phyloP scores from a whole-genome alignment of 2,797 vertebrate species.

The Neosalanx taihuensis region DNA sequence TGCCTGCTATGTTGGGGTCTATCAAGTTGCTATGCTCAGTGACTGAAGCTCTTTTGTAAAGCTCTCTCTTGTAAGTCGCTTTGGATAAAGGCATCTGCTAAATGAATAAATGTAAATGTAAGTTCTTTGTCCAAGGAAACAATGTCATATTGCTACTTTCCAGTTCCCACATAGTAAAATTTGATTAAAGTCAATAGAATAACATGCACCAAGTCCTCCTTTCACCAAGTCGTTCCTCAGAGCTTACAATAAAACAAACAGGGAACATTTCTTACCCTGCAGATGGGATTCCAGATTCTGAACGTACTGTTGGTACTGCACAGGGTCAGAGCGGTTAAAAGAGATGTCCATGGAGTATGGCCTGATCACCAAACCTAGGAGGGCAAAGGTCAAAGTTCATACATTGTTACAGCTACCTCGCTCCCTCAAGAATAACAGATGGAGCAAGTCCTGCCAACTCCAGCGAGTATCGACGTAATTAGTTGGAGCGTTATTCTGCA shows the following conservation, averaged over 20 bases:
- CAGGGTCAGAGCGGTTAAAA: slow-evolving; percentile 70
- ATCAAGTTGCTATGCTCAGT: too few relatives aligned
- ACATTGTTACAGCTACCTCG: not conserved
- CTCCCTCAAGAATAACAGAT: not conserved
- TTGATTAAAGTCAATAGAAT: too few relatives aligned
- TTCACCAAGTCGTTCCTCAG: not conserved
- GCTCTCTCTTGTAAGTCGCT: too few relatives aligned
- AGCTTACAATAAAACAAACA: not conserved
- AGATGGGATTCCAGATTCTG: slow-evolving; percentile 78
- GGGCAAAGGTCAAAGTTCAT: slow-evolving; percentile 33
- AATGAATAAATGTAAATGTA: too few relatives aligned
- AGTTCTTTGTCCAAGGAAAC: too few relatives aligned
- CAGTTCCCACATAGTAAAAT: too few relatives aligned
- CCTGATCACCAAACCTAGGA: slow-evolving; percentile 85
- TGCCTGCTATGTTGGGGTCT: too few relatives aligned
- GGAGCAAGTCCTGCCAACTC: not conserved
- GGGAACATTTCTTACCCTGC: slow-evolving; percentile 73
- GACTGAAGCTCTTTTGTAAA: too few relatives aligned
- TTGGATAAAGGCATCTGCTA: too few relatives aligned
- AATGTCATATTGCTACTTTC: too few relatives aligned
- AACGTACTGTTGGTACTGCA: slow-evolving; percentile 71
- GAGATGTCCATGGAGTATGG: slow-evolving; percentile 82
- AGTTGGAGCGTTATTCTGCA: not conserved
- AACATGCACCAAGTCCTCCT: too few relatives aligned
- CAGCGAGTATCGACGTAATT: not conserved